Conservation (phyloP, 2,888 invertebrate genomes). For the Mystacides longicornis region DNA sequence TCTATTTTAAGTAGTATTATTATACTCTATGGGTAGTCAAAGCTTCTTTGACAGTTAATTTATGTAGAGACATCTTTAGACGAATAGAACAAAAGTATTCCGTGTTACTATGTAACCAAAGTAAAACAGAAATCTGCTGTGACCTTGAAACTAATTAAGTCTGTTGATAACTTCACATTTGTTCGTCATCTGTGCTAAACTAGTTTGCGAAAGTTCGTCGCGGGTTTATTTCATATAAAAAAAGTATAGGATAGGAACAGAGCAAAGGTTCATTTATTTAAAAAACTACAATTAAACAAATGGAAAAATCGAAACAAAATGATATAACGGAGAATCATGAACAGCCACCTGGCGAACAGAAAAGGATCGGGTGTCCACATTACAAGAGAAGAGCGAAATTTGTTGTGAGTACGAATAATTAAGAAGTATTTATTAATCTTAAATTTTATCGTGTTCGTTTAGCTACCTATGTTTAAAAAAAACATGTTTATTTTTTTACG, state of each 20-base stretch:
- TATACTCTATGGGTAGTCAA: no score
- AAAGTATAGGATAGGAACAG: background rate
- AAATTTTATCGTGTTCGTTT: slow-evolving; percentile 13
- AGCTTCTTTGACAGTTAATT: no score
- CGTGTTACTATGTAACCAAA: no score
- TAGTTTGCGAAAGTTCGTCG: background rate
- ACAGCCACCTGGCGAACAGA: slow-evolving; percentile 30
- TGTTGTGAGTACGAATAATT: slow-evolving; percentile 79
- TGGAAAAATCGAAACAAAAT: slow-evolving; percentile 12
- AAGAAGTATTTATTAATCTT: background rate
- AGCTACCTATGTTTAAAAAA: slow-evolving; percentile 11
- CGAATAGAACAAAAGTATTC: background rate
- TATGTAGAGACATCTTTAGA: background rate
- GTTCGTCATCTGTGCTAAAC: background rate
- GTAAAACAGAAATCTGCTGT: background rate
- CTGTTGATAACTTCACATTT: background rate
- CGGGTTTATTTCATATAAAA: background rate
- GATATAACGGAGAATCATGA: background rate
- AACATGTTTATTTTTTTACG: no score
- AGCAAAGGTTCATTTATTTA: slow-evolving; percentile 4
- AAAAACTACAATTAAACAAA: slow-evolving; percentile 6
- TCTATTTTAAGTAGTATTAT: no score
- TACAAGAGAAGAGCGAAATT: slow-evolving; percentile 80
- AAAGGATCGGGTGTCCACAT: slow-evolving; percentile 68
- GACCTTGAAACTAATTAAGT: background rate